Evolutionary conservation across 2,888 invertebrate species (phyloP).

Genomic region (Brachyptera risi): DNA sequence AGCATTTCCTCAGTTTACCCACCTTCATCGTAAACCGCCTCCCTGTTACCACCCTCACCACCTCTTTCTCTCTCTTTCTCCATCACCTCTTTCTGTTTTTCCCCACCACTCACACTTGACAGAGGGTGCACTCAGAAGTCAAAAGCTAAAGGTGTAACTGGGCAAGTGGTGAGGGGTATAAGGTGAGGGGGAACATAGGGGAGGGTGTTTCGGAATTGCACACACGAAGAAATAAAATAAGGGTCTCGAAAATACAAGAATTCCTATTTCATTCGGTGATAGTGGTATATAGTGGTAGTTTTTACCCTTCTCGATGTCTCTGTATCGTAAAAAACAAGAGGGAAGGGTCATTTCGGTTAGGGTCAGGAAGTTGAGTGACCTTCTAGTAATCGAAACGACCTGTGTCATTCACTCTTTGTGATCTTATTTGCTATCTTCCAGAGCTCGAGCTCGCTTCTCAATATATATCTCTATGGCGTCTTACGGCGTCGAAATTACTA

Average conservation of each 20-base stretch:
- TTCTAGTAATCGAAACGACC: constrained; percentile 17
- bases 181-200: background rate
- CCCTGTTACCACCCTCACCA: too few relatives aligned
- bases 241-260: constrained; percentile 11
- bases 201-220: constrained; percentile 2
- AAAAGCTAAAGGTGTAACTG: constrained; percentile 1
- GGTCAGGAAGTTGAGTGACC: constrained; percentile 16
- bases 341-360: constrained; percentile 11
- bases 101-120: background rate
- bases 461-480: too few relatives aligned
- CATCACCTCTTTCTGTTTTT: too few relatives aligned
- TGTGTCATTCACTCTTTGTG: constrained; percentile 1
- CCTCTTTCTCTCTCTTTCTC: too few relatives aligned
- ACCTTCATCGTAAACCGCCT: too few relatives aligned
- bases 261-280: constrained; percentile 13
- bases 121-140: constrained; percentile 12
- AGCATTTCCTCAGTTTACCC: too few relatives aligned
- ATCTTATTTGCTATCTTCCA: background rate
- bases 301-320: constrained; percentile 12
- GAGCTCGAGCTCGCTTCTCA: too few relatives aligned
- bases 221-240: constrained; percentile 13
- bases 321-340: constrained; percentile 19
- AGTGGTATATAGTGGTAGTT: too few relatives aligned
- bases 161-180: background rate
- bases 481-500: background rate